phyloP scores from a whole-genome alignment of 1,140 invertebrate species.

The Pogonognathellus flavescens region DNA sequence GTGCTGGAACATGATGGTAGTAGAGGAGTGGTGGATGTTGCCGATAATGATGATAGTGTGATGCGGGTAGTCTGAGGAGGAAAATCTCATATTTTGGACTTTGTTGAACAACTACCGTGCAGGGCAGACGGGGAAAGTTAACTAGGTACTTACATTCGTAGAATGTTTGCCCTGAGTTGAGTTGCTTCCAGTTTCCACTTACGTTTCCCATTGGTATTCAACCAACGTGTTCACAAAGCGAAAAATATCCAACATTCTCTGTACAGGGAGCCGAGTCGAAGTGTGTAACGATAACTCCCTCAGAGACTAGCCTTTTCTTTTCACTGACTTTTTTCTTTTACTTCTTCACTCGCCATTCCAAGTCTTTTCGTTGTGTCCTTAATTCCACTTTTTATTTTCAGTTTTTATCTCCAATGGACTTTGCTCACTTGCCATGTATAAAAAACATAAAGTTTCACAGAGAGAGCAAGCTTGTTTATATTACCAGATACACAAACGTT shows the following conservation, averaged over 20 bases:
- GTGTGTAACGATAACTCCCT: slow-evolving; percentile 3
- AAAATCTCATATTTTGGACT: not conserved
- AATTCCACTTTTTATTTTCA: not conserved
- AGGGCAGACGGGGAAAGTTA: no score
- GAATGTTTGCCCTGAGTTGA: no score
- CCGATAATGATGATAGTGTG: no score
- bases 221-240: slow-evolving; percentile 10
- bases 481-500: no score
- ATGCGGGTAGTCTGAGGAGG: not conserved
- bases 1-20: no score
- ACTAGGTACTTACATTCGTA: no score
- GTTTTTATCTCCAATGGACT: no score
- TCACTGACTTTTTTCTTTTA: not conserved
- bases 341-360: not conserved
- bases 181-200: not conserved
- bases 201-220: slow-evolving; percentile 14
- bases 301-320: not conserved
- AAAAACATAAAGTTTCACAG: no score
- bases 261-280: not conserved
- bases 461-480: no score
- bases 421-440: no score
- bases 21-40: no score
- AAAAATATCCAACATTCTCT: not conserved
- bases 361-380: not conserved
- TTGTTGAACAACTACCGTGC: no score